Conservation (phyloP, 2,797 vertebrate genomes). For the Neomorphus geoffroyi region DNA sequence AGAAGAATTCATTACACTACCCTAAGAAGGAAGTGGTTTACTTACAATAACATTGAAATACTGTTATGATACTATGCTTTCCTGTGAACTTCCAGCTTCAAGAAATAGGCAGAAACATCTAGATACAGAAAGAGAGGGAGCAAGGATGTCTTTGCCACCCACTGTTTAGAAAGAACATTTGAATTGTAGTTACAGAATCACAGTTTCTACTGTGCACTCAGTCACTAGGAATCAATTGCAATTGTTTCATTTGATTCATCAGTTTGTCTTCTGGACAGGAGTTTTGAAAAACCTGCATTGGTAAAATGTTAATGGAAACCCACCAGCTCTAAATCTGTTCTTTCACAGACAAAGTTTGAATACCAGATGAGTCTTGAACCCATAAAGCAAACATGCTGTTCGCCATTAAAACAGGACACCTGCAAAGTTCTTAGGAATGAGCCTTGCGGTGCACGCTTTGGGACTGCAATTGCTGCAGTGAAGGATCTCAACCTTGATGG, state of each 20-base stretch:
- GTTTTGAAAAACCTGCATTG: background rate
- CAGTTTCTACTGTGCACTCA: background rate
- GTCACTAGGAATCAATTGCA: background rate
- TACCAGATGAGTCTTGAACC: constrained; percentile 90
- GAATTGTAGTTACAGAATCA: background rate
- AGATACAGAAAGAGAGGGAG: background rate
- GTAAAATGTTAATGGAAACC: background rate
- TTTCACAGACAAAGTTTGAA: constrained; percentile 80
- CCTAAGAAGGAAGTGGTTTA: background rate
- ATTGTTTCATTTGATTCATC: background rate
- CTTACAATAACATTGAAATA: background rate
- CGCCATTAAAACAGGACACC: constrained; percentile 71
- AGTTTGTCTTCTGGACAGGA: background rate
- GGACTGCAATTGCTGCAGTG: constrained; percentile 91
- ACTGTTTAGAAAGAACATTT: background rate
- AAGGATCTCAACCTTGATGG: constrained; percentile 93
- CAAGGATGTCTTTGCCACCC: background rate
- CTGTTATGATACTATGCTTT: background rate
- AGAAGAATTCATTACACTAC: background rate
- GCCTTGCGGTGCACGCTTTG: constrained; percentile 92
- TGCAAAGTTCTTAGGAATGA: constrained; percentile 86
- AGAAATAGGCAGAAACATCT: background rate
- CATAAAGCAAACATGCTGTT: constrained; percentile 88
- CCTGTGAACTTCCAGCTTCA: background rate
- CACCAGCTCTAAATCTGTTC: constrained; percentile 15